These are phyloP conservation scores for Moxostoma hubbsi DNA, from an alignment of 2,797 vertebrate species.

Conservation along the genomic window DNA sequence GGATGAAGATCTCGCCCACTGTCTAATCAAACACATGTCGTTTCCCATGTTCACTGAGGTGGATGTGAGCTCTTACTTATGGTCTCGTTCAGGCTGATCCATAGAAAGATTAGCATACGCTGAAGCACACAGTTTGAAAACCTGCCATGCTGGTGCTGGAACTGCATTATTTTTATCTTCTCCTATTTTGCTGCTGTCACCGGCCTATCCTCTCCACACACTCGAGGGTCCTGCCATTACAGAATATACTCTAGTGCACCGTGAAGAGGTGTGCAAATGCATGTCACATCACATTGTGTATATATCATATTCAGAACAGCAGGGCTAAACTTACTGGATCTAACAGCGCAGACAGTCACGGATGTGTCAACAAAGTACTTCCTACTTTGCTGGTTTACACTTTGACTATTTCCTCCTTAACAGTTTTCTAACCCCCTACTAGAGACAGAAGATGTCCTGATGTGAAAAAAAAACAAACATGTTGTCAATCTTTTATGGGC, in stretches of 20 bases:
- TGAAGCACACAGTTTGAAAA: conserved; percentile 19
- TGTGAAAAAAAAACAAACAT: conserved; percentile 16
- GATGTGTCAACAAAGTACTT: conserved; percentile 29
- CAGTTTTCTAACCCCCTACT: conserved; percentile 33
- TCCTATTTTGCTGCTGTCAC: conserved; percentile 40
- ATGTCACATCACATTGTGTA: conserved; percentile 32
- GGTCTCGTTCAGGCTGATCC: not conserved
- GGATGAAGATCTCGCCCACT: not conserved
- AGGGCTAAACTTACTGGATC: conserved; percentile 37
- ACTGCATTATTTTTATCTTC: conserved; percentile 31
- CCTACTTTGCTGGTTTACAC: conserved; percentile 9
- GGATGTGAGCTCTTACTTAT: not conserved
- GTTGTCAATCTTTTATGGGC: conserved; percentile 1
- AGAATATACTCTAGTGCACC: conserved; percentile 18
- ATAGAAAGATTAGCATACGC: conserved; percentile 3
- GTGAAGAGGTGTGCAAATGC: conserved; percentile 32
- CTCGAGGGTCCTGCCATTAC: conserved; percentile 40
- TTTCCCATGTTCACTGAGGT: not conserved
- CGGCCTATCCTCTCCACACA: conserved; percentile 21
- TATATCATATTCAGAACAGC: conserved; percentile 33
- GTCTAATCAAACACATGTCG: not conserved
- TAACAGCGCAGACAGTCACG: conserved; percentile 24
- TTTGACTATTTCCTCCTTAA: conserved; percentile 42
- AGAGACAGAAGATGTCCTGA: conserved; percentile 13
- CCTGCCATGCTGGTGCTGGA: conserved; percentile 8